Conservation (phyloP, 37 sponge, comb jelly and placozoan genomes). For the Spongilla lacustris region DNA sequence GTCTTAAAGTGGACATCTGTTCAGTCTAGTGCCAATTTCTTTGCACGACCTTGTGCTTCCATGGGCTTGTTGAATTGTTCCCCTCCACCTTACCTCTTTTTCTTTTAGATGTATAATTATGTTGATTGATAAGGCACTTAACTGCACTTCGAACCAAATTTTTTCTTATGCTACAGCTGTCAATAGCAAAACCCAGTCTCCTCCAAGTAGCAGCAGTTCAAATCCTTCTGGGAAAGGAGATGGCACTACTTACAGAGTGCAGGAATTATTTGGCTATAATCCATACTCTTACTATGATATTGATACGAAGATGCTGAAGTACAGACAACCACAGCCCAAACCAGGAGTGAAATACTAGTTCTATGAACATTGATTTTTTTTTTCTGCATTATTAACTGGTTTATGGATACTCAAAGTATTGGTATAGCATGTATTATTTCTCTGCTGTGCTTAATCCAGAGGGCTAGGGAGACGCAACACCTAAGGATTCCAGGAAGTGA, state of each 20-base stretch:
- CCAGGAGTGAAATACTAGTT: conserved; percentile 32
- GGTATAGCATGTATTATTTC: too few relatives aligned
- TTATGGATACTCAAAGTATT: too few relatives aligned
- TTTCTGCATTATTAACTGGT: too few relatives aligned
- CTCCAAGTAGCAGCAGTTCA: background rate
- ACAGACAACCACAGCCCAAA: conserved; percentile 61
- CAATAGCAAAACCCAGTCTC: background rate
- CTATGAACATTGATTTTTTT: background rate
- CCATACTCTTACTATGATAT: conserved; percentile 73
- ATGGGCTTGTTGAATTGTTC: too few relatives aligned
- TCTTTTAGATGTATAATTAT: background rate
- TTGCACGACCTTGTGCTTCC: too few relatives aligned
- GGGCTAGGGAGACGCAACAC: too few relatives aligned
- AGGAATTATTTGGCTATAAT: conserved; percentile 64
- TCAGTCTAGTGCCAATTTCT: too few relatives aligned
- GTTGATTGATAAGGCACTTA: too few relatives aligned
- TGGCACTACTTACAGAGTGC: conserved; percentile 47
- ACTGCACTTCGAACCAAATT: background rate
- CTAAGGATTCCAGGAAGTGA: too few relatives aligned
- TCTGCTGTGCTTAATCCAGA: too few relatives aligned
- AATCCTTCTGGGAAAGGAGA: background rate
- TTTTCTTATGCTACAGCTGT: background rate
- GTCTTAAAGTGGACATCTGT: too few relatives aligned
- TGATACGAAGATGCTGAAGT: conserved; percentile 38
- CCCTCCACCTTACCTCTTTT: too few relatives aligned